Evolutionary conservation across 2,888 invertebrate genomes (phyloP).

Genomic region (Drosophila koepferae): DNA sequence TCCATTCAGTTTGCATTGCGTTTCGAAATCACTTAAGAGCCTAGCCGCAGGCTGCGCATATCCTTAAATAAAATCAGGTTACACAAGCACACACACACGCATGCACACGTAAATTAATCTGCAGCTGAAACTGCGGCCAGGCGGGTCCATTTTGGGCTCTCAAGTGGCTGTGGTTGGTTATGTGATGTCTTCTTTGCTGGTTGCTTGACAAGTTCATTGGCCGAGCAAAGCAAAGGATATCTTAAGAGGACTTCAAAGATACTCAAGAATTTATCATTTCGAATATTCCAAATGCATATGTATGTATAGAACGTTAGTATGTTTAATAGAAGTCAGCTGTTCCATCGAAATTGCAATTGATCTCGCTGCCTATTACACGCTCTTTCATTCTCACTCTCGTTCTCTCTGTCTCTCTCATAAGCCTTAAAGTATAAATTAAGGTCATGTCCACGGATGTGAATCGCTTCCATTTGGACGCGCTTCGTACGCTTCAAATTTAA

Average conservation of each 20-base stretch:
- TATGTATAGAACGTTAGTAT: not conserved
- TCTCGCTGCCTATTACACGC: not conserved
- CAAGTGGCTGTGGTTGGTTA: conserved; percentile 59
- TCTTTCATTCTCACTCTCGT: no score
- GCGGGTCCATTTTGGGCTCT: conserved; percentile 50
- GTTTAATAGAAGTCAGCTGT: not conserved
- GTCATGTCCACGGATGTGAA: conserved; percentile 49
- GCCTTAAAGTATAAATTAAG: conserved; percentile 45
- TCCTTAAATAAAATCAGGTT: conserved; percentile 79
- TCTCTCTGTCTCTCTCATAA: not conserved
- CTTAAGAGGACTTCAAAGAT: conserved; percentile 22
- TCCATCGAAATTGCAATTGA: not conserved
- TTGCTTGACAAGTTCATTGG: conserved; percentile 69
- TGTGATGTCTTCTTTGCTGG: conserved; percentile 44
- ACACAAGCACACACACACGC: conserved; percentile 42
- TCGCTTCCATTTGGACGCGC: conserved; percentile 64
- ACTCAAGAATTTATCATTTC: not conserved
- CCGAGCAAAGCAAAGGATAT: conserved; percentile 31
- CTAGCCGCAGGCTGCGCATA: conserved; percentile 68
- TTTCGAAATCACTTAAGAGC: conserved; percentile 74
- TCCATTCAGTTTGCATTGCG: conserved; percentile 56
- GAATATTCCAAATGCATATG: not conserved
- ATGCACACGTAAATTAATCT: conserved; percentile 9
- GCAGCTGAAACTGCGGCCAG: conserved; percentile 31
- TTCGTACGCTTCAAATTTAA: conserved; percentile 40